Evolutionary conservation across 2,113 vertebrate genomes (phyloP).

Genomic region (Crotalus horridus): DNA sequence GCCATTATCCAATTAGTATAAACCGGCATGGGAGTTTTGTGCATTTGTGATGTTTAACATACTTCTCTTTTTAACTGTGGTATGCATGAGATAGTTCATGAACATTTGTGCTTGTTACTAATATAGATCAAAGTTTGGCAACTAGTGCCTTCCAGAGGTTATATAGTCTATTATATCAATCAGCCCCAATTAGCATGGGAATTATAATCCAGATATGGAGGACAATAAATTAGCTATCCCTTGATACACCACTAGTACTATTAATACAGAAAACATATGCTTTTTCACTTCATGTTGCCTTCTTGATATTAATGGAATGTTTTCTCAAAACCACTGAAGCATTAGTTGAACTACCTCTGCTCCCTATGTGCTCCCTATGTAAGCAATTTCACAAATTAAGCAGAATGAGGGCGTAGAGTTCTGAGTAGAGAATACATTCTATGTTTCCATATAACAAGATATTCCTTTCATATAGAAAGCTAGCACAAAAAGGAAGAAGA

Average conservation of each 20-base stretch:
- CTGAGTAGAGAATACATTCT: not conserved
- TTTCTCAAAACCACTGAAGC: not conserved
- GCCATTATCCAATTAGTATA: conserved; percentile 74
- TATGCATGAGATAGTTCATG: conserved; percentile 49
- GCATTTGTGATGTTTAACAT: conserved; percentile 62
- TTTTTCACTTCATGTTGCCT: not conserved
- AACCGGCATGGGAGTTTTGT: conserved; percentile 33
- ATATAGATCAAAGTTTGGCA: conserved; percentile 14
- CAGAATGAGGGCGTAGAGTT: not conserved
- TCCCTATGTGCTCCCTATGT: not conserved
- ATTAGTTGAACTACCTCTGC: not conserved
- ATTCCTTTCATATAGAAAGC: not conserved
- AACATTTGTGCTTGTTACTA: conserved; percentile 33
- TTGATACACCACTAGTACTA: not conserved
- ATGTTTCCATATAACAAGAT: not conserved
- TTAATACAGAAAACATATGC: not conserved
- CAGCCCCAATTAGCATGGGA: not conserved
- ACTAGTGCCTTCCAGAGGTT: not conserved
- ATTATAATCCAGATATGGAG: not conserved
- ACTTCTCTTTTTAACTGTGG: conserved; percentile 55
- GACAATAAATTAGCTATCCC: not conserved
- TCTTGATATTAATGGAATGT: not conserved
- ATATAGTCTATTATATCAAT: not conserved
- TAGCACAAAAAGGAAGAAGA: not conserved
- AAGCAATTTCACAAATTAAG: not conserved